Base-by-base conservation (phyloP, 1,140 invertebrate genomes). In the Cotesia glomerata region DNA sequence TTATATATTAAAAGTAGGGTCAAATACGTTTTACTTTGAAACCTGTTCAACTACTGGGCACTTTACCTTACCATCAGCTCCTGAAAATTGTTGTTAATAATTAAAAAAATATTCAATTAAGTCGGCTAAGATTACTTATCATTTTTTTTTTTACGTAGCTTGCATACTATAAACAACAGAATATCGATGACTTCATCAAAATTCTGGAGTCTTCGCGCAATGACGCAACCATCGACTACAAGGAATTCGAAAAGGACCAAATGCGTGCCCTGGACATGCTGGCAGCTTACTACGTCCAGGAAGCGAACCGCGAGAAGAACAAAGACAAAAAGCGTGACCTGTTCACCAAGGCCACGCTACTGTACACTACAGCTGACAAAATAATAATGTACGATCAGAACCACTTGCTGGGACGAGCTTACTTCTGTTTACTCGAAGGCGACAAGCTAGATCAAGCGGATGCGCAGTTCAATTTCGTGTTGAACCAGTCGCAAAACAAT, bases 331-430 rank as follows among this genome's bases (percentile, higher is more conserved):
- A 97, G 83, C 91, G 95, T 75, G 97, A 99, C 77, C 89, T 98
- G 2, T 99, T 99, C 81, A 95, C 94, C 14, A 98, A 99, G 90
- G 98, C 98, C 0, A 99, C 97, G 4, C 89, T 97, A 54, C 85
- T 99, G 1, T 99, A 99, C 83, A 99, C 97, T 0, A 97, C 96
- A 73, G 98, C 97, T 35, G 98, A 99, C 84, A 99, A 99, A 89
- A 99, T 99, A 83, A 98, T 98, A 77, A 99, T 99, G 97, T 99
- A 99, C 88, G 98, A 99, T 86, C 97, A 97, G 91, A 98, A 98
- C 85, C 98, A 99, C 91, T 91, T 99, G 74, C 89, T 99, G 73
- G 98, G 98, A 1, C 88, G 98, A 81, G 98, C 98, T 9, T 99
- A 99, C 84, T 99, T 99, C 81, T 99, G 97, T 84, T 87, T 99